Base-by-base conservation (phyloP, 2,113 vertebrate genomes). In the Xiphophorus couchianus region DNA sequence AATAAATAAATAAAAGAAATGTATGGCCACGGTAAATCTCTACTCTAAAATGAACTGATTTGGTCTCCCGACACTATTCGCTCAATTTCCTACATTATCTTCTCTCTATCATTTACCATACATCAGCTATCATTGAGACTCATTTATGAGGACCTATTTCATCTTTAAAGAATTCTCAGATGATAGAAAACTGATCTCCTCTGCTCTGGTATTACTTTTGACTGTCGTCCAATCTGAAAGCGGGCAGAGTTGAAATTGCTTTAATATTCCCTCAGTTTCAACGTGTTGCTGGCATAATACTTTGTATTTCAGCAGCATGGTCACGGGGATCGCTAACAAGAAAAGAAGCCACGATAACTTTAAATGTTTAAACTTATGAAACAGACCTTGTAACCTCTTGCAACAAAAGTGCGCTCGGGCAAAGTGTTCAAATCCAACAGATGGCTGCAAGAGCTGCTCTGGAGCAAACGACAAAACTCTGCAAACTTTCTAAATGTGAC, bases 111-210 rank as follows among this genome's bases (percentile, higher is more conserved):
- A 89, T 90, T 91, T 89, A 87, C 84, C 84, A 86, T 90, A 91
- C 87, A 92, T 87, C 89, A 85, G 84, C 89, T 92, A 93, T 93
- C 90, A 89, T 87, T 89, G 84, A 87, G 89, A 86, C 87, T 92
- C 92, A 86, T 93, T 93, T 89, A 90, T 88, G 91, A 89, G 83
- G n/a, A 73, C 81, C 91, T 58, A 89, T 91, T 90, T 90, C 89
- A 91, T 91, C 91, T 92, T 81, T 84, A 78, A 83, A 84, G 80
- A 90, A 84, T 90, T 90, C 80, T 86, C 81, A 86, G 86, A 90
- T 90, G 90, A 91, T 91, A 86, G 88, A 88, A 92, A 92, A 91
- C 90, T 91, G 88, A 91, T 92, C 91, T 92, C 85, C 90, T 90
- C 86, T 91, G 89, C 89, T 81, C 80, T 78, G 73, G 86, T 85